Conservation (phyloP, 2,888 invertebrate species). For the Caenorhabditis japonica region DNA sequence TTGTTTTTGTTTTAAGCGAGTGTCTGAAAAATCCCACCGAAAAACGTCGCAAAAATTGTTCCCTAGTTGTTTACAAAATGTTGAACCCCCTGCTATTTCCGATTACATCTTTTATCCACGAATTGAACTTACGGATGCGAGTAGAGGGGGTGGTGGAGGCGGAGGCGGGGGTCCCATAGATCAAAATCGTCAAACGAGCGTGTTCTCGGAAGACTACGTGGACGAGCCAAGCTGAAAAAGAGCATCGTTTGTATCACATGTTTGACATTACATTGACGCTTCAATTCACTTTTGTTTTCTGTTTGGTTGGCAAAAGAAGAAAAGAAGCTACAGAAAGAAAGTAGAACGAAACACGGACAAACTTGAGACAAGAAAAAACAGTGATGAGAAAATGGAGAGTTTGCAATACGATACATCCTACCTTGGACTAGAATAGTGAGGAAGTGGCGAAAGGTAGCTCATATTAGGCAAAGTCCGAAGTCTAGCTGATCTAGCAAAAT, state of each 20-base stretch:
- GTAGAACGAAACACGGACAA: background rate
- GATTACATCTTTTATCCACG: too few relatives aligned
- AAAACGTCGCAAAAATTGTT: too few relatives aligned
- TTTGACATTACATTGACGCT: constrained; percentile 25
- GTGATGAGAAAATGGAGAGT: constrained; percentile 14
- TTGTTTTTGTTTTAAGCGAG: too few relatives aligned
- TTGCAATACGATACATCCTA: too few relatives aligned
- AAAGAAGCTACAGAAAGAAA: constrained; percentile 1
- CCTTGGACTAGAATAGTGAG: constrained; percentile 70
- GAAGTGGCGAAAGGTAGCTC: constrained; percentile 73
- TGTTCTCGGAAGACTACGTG: constrained; percentile 27
- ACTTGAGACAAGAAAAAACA: background rate
- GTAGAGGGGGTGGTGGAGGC: constrained; percentile 77
- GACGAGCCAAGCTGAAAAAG: constrained; percentile 57
- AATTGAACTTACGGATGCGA: constrained; percentile 57
- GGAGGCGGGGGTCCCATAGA: constrained; percentile 70
- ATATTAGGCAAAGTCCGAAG: constrained; percentile 45
- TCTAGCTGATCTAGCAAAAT: background rate
- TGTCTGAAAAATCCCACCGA: too few relatives aligned
- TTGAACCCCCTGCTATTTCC: too few relatives aligned
- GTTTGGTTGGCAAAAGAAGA: too few relatives aligned
- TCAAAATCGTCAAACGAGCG: constrained; percentile 37
- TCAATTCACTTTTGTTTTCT: too few relatives aligned
- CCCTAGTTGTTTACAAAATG: too few relatives aligned
- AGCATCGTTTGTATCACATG: constrained; percentile 23